Conservation (phyloP, 1,140 invertebrate genomes). For the Geopemphigus sp. region DNA sequence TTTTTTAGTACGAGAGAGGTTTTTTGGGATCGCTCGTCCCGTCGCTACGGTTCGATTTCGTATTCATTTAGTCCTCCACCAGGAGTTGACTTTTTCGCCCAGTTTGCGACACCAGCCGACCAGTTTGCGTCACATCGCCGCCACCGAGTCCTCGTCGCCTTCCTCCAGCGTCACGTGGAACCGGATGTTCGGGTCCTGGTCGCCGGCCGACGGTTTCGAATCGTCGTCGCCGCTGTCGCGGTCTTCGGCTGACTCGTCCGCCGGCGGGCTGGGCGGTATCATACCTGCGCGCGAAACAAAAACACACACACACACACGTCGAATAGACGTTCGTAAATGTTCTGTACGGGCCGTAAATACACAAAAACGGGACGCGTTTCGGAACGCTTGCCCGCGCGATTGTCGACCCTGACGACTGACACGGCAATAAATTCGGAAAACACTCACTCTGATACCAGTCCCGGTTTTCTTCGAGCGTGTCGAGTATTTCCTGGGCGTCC, state of each 20-base stretch:
- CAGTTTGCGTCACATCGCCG: constrained; percentile 84
- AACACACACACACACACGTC: too few relatives aligned
- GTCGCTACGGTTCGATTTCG: too few relatives aligned
- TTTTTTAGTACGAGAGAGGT: too few relatives aligned
- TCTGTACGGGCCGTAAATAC: too few relatives aligned
- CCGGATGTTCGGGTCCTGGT: constrained; percentile 54
- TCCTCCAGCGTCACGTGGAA: constrained; percentile 82
- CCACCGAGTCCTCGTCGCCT: constrained; percentile 62
- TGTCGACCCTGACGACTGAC: too few relatives aligned
- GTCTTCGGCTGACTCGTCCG: constrained; percentile 49
- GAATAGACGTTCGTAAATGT: too few relatives aligned
- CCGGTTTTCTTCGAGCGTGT: constrained; percentile 95
- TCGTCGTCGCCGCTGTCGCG: constrained; percentile 51
- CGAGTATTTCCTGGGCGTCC: constrained; percentile 95
- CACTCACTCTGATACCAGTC: constrained; percentile 87
- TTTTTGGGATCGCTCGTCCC: neutral
- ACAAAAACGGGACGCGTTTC: neutral
- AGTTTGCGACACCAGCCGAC: constrained; percentile 77
- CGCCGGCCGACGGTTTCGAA: constrained; percentile 11
- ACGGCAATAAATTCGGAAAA: neutral
- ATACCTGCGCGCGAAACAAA: too few relatives aligned
- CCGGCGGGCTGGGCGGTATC: constrained; percentile 62
- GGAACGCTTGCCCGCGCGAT: too few relatives aligned
- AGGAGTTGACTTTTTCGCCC: constrained; percentile 78
- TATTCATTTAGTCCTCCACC: constrained; percentile 59